phyloP scores from a whole-genome alignment of 1,140 invertebrate genomes.

The Lordiphosa clarofinis region DNA sequence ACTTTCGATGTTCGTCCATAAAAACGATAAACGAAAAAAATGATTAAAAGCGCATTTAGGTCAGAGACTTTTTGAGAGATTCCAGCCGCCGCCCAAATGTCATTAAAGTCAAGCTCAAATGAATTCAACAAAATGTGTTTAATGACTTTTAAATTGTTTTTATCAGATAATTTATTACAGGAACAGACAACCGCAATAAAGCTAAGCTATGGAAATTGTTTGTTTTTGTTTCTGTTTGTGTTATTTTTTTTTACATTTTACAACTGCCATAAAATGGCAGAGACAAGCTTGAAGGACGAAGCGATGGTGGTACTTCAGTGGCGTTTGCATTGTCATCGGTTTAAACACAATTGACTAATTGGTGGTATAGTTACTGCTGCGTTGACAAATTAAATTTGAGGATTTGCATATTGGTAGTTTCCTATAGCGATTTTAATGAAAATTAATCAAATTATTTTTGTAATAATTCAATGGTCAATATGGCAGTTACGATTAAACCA shows the following conservation, averaged over 20 bases:
- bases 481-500: too few relatives aligned
- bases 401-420: conserved; percentile 26
- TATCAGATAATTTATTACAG: conserved; percentile 53
- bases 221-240: conserved; percentile 2
- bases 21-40: conserved; percentile 13
- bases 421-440: too few relatives aligned
- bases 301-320: conserved; percentile 7
- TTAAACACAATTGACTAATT: conserved; percentile 50
- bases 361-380: conserved; percentile 16
- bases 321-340: conserved; percentile 41
- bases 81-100: neutral
- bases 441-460: too few relatives aligned
- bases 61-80: conserved; percentile 24
- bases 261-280: conserved; percentile 23
- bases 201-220: conserved; percentile 41
- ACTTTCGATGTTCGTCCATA: conserved; percentile 38
- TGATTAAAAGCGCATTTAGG: conserved; percentile 35
- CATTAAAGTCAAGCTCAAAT: conserved; percentile 30
- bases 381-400: conserved; percentile 4
- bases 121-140: conserved; percentile 34
- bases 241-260: conserved; percentile 38
- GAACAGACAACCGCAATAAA: conserved; percentile 42
- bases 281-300: conserved; percentile 37
- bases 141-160: conserved; percentile 53
- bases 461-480: too few relatives aligned